Evolutionary conservation across 2,797 vertebrate species (phyloP).

Genomic region (Prunella strophiata): DNA sequence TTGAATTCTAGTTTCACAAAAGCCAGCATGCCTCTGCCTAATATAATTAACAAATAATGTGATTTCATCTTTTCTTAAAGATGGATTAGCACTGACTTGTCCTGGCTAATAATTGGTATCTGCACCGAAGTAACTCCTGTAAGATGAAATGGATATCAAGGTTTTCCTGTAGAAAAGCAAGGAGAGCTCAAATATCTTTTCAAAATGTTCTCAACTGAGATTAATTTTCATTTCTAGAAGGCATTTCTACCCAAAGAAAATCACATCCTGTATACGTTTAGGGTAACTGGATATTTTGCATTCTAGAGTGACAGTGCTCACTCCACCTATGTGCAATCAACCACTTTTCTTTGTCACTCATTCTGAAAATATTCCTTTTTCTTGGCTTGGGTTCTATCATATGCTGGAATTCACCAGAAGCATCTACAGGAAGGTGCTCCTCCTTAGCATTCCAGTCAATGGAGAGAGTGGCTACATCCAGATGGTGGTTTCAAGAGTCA

Average conservation of each 20-base stretch:
- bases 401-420: background rate
- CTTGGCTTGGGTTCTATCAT: background rate
- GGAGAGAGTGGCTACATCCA: background rate
- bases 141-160: background rate
- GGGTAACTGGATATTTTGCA: background rate
- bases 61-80: slow-evolving; percentile 8
- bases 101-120: background rate
- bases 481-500: background rate
- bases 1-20: background rate
- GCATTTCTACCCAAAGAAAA: background rate
- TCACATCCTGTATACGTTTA: background rate
- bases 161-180: background rate
- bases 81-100: background rate
- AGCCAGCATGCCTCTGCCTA: background rate
- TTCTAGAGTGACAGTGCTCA: background rate
- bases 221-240: background rate
- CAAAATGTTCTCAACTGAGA: background rate
- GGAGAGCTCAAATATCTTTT: background rate
- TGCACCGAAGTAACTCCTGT: background rate
- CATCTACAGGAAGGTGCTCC: background rate
- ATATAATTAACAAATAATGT: background rate
- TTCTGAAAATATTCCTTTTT: background rate
- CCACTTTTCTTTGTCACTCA: background rate
- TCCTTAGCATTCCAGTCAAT: background rate
- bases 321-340: background rate